Percentiles rank a stretch among this genome's conserved stretches.
Conservation (phyloP, 2,797 vertebrate species). For the Ctenopoma multispine region DNA sequence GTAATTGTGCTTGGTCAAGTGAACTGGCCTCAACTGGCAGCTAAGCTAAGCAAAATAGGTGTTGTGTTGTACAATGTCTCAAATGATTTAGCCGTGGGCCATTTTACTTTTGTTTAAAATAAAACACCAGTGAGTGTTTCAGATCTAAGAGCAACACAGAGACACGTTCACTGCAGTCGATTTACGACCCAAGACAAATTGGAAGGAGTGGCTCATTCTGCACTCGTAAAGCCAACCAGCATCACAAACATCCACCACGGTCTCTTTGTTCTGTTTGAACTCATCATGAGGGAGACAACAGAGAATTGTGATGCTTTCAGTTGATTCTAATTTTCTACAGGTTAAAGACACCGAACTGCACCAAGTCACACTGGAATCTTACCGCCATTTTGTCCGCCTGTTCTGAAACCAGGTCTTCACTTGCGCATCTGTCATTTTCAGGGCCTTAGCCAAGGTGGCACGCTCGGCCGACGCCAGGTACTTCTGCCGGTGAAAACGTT, state of each 20-base stretch:
- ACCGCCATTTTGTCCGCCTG: constrained; percentile 98
- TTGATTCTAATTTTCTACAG: not conserved
- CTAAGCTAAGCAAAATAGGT: constrained; percentile 80
- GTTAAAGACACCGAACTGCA: not conserved
- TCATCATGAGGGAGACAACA: constrained; percentile 5
- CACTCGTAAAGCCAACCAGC: constrained; percentile 30
- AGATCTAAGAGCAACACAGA: constrained; percentile 27
- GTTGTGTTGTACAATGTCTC: constrained; percentile 68
- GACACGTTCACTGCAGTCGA: constrained; percentile 18
- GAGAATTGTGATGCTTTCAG: not conserved
- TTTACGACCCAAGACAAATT: constrained; percentile 25
- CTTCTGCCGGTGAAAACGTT: constrained; percentile 96
- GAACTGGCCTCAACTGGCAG: constrained; percentile 76
- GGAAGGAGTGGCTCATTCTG: constrained; percentile 18
- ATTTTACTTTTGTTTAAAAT: constrained; percentile 37
- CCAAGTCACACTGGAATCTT: constrained; percentile 35
- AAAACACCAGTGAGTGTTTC: constrained; percentile 51
- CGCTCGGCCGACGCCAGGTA: constrained; percentile 95
- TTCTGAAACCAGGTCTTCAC: constrained; percentile 99
- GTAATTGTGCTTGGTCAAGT: constrained; percentile 85
- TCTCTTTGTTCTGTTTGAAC: constrained; percentile 30
- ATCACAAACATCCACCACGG: constrained; percentile 13
- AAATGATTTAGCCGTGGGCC: constrained; percentile 35
- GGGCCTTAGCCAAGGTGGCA: constrained; percentile 91
- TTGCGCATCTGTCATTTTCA: constrained; percentile 98